Conservation (phyloP, 2,113 vertebrate genomes). For the Tragelaphus scriptus region DNA sequence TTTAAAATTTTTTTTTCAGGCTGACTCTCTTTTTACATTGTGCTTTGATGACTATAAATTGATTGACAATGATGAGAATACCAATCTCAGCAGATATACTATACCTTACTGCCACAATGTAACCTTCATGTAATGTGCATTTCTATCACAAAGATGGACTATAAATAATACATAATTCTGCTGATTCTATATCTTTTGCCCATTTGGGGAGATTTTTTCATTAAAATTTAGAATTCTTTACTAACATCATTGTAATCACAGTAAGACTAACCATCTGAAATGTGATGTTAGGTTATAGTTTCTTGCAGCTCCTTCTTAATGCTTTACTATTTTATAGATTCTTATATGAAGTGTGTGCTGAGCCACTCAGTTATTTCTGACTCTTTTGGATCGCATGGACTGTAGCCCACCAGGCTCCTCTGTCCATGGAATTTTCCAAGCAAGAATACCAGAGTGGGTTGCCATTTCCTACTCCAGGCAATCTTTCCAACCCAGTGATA, state of each 20-base stretch:
- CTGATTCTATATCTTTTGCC: background rate
- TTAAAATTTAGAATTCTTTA: background rate
- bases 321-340: background rate
- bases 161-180: background rate
- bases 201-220: background rate
- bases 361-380: background rate
- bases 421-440: background rate
- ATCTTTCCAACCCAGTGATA: background rate
- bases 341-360: background rate
- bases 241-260: background rate
- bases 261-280: background rate
- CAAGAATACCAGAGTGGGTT: background rate
- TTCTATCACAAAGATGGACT: background rate
- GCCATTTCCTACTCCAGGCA: background rate
- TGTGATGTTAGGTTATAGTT: background rate
- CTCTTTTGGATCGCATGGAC: background rate
- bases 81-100: background rate
- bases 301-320: background rate
- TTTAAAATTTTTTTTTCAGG: background rate
- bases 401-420: background rate
- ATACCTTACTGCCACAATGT: background rate
- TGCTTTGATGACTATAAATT: background rate
- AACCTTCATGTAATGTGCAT: background rate
- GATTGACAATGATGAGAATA: background rate
- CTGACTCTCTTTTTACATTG: background rate